phyloP scores from a whole-genome alignment of 2,113 vertebrate species.

The Tragelaphus strepsiceros region DNA sequence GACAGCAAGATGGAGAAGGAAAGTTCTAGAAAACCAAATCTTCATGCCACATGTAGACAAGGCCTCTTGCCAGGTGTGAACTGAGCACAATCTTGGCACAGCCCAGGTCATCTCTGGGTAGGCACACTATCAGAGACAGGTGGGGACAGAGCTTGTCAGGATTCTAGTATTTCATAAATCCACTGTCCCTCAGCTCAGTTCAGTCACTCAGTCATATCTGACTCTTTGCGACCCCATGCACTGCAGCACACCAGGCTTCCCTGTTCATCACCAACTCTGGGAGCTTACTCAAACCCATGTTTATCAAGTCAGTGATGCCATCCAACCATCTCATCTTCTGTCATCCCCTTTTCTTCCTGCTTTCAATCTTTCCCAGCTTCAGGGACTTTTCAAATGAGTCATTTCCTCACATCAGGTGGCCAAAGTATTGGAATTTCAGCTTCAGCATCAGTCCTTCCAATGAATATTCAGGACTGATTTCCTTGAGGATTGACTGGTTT shows the following conservation, averaged over 20 bases:
- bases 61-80: neutral
- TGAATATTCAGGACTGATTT: neutral
- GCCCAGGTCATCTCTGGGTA: conserved; percentile 28
- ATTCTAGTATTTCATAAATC: conserved; percentile 33
- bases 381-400: neutral
- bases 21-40: conserved; percentile 2
- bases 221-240: neutral
- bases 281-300: neutral
- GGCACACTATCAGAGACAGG: neutral
- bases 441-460: neutral
- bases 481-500: neutral
- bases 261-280: neutral
- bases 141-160: neutral
- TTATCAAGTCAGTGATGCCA: neutral
- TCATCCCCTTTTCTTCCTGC: neutral
- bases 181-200: neutral
- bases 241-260: neutral
- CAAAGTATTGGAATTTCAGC: neutral
- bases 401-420: neutral
- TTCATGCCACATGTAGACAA: neutral
- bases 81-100: neutral
- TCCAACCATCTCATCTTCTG: neutral
- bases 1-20: neutral
- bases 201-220: neutral
- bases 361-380: neutral